Base-by-base conservation (phyloP, 2,113 vertebrate species). In the Smithornis capensis region DNA sequence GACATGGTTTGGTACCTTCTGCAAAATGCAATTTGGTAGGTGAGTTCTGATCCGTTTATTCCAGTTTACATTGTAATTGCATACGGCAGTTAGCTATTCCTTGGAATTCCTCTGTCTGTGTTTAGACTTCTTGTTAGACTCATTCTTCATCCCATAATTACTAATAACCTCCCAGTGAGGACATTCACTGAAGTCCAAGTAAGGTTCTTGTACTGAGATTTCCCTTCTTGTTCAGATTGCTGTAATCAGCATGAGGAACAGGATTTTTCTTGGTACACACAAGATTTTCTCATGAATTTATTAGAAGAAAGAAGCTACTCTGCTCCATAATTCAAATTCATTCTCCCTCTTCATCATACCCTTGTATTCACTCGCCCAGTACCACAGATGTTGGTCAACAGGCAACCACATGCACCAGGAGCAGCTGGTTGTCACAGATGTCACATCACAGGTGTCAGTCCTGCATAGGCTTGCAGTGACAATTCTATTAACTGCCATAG, bases 381-480 rank as follows among this genome's bases (percentile, higher is more conserved):
- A 49, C 27, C 52, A 53, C 1, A 0, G 68, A n/a, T 73, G 57
- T 7, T 85, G 63, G 59, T 71, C 64, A 28, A 31, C 1, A 23
- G 67, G 52, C 37, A 65, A 18, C 37, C 31, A 50, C 11, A 14
- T 1, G 8, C 2, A 29, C 55, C 92, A 75, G 55, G 35, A 27
- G 60, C 25, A 31, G 8, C 50, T 28, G 29, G 4, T 13, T 47
- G 75, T 60, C 75, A 69, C 52, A 45, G 28, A 67, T 5, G n/a
- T 28, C 69, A 25, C 63, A 25, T 24, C 63, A 47, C 0, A 0
- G 47, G 7, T 1, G 0, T 10, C 81, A 4, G 3, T 50, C 65
- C 74, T 62, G 84, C 55, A 49, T 24, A 77, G n/a, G 27, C 28
- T 53, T 23, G 42, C 52, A 33, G 8, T 6, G 14, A 73, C 9